Evolutionary conservation across 2,113 vertebrate species (phyloP).

Genomic region (Leuciscus idus): DNA sequence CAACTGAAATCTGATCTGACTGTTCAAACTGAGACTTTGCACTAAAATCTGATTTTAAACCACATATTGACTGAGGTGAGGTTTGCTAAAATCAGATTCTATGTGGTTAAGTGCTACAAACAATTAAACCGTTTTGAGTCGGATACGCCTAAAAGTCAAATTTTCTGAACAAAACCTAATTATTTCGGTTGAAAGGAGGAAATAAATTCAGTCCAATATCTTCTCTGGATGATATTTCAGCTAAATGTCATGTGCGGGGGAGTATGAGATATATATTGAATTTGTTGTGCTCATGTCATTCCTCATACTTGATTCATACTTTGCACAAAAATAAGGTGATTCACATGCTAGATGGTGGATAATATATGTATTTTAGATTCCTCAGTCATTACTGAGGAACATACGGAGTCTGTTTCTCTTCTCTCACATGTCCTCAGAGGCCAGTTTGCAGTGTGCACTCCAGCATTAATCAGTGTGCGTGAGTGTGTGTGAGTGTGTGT

Average conservation of each 20-base stretch:
- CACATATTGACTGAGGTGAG: not conserved
- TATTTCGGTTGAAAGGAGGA: not conserved
- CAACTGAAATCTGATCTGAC: not conserved
- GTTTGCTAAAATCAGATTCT: not conserved
- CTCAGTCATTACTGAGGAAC: not conserved
- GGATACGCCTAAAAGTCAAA: not conserved
- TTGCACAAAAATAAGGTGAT: not conserved
- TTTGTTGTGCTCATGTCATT: not conserved
- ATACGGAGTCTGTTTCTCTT: not conserved
- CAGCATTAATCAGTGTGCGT: constrained; percentile 42
- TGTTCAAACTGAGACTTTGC: not conserved
- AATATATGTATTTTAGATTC: not conserved
- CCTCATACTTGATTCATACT: constrained; percentile 1
- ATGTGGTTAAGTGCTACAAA: not conserved
- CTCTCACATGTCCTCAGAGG: constrained; percentile 12
- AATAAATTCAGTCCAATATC: not conserved
- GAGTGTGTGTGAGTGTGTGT: not conserved
- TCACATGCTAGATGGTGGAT: not conserved
- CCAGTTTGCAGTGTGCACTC: not conserved
- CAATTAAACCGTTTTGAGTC: not conserved
- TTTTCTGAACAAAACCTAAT: not conserved
- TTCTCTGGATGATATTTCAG: constrained; percentile 19
- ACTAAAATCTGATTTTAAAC: not conserved
- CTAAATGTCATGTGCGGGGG: not conserved
- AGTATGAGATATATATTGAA: not conserved